Evolutionary conservation across 2,888 invertebrate species (phyloP).

Genomic region (Diabrotica balteata): DNA sequence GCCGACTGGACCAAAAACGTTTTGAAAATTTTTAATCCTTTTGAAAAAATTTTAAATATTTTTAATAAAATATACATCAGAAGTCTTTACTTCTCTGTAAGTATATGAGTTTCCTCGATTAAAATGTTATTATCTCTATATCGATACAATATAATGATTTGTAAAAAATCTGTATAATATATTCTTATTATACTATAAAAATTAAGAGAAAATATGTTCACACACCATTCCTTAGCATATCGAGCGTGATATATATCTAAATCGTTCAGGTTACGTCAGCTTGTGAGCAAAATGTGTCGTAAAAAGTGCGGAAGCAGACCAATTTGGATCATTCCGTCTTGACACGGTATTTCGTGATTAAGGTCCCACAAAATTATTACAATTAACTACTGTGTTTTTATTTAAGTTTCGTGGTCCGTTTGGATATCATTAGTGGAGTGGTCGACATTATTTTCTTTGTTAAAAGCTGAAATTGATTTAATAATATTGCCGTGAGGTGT

Average conservation of each 20-base stretch:
- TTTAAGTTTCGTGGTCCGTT: conserved; percentile 16
- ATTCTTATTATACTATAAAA: too few species aligned
- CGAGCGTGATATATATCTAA: conserved; percentile 9
- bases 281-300: conserved; percentile 13
- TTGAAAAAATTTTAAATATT: too few species aligned
- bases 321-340: conserved; percentile 45
- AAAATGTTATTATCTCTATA: too few species aligned
- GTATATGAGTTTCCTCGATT: too few species aligned
- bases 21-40: too few species aligned
- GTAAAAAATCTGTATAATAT: too few species aligned
- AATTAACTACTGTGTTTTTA: conserved; percentile 38
- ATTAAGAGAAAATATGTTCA: background rate
- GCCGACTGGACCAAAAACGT: too few species aligned
- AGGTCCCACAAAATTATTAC: conserved; percentile 38
- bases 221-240: conserved; percentile 8
- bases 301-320: conserved; percentile 43
- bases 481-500: conserved; percentile 11
- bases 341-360: conserved; percentile 50
- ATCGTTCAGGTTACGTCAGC: conserved; percentile 7
- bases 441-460: conserved; percentile 17
- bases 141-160: too few species aligned
- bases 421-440: conserved; percentile 15
- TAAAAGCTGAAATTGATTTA: conserved; percentile 20
- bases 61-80: too few species aligned
- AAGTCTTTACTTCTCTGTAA: too few species aligned